Evolutionary conservation across 2,888 invertebrate species (phyloP), one percentile per base, ranked within the genome.

Genomic region (Drosophila tanythrix): DNA sequence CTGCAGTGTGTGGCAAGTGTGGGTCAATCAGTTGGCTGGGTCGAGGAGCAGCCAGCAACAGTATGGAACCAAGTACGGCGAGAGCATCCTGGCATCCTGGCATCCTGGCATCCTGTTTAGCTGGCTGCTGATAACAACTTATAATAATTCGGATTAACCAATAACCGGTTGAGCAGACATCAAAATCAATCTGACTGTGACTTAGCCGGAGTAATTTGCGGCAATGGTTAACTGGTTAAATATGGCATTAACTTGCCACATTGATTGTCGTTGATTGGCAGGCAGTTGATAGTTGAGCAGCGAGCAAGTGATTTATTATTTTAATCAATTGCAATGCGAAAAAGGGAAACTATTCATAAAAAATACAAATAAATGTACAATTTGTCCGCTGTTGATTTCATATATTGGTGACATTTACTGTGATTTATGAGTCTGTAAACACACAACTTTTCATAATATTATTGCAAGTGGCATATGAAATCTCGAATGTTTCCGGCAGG

Each of bases 51-150:
- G 18, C 25, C 46, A 31, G 46, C 21, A 25, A 36, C 18, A 18
- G 25, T 11, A 36, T 36, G 43, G 3, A 43, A 10, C n/a, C 27
- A 27, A 33, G 3, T 33, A 21, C 31, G 5, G 15, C 7, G 25
- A 18, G 13, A 11, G 13, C 40, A 29, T 35, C 21, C 18, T 25
- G 25, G 31, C 8, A 31, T 31, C 31, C 31, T 31, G 25, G 31
- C 8, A 31, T 31, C 31, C 31, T 31, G 31, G 2, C 31, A 31
- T 31, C 31, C 31, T 31, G 31, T 33, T 36, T n/a, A 29, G 31
- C 56, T 13, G 11, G 29, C 58, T 68, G 31, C 61, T 56, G 33
- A 21, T 40, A 48, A 15, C 18, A 25, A 76, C 68, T 68, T 63
- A 50, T 63, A 61, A 67, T 57, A 60, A 57, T 63, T 56, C n/a